Percentiles rank a stretch among this genome's conserved stretches.
phyloP scores from a whole-genome alignment of 2,888 invertebrate genomes.

The Campopleginae sp. region DNA sequence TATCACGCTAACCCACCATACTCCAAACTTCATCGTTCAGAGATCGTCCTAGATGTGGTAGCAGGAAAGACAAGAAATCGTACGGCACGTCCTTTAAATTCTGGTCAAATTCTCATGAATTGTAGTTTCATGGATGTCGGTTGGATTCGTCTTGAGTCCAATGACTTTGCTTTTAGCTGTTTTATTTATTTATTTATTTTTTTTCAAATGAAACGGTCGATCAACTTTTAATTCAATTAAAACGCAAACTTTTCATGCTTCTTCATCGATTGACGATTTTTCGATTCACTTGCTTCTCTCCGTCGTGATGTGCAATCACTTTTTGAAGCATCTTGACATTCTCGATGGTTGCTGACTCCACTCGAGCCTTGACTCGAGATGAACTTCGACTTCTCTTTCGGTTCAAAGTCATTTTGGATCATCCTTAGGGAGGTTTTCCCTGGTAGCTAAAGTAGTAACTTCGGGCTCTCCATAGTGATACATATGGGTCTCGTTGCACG shows the following conservation, averaged over 20 bases:
- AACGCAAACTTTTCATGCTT: neutral
- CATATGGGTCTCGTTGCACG: constrained; percentile 18
- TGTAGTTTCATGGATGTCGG: neutral
- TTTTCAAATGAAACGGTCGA: too few relatives aligned
- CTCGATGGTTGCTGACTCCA: constrained; percentile 21
- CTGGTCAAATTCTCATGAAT: constrained; percentile 9
- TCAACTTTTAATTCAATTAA: constrained; percentile 4
- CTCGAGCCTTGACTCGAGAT: constrained; percentile 37
- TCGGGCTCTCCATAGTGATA: constrained; percentile 60
- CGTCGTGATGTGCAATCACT: constrained; percentile 12
- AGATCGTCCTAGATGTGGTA: neutral
- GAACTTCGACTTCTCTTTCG: constrained; percentile 49
- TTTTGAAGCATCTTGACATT: constrained; percentile 17
- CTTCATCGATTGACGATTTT: neutral
- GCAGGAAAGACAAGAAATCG: neutral
- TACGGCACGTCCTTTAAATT: neutral
- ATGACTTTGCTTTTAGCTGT: too few relatives aligned
- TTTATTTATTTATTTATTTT: too few relatives aligned
- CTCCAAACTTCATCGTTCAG: constrained; percentile 4
- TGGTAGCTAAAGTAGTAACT: constrained; percentile 33
- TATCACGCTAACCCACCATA: neutral
- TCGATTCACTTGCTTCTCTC: neutral
- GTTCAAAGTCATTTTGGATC: constrained; percentile 62
- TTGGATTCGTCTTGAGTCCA: neutral
- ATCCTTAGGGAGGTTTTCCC: constrained; percentile 49